Percentiles rank a stretch among this genome's conserved stretches.
Conservation (phyloP, 2,113 vertebrate genomes). For the Gracilinanus agilis region DNA sequence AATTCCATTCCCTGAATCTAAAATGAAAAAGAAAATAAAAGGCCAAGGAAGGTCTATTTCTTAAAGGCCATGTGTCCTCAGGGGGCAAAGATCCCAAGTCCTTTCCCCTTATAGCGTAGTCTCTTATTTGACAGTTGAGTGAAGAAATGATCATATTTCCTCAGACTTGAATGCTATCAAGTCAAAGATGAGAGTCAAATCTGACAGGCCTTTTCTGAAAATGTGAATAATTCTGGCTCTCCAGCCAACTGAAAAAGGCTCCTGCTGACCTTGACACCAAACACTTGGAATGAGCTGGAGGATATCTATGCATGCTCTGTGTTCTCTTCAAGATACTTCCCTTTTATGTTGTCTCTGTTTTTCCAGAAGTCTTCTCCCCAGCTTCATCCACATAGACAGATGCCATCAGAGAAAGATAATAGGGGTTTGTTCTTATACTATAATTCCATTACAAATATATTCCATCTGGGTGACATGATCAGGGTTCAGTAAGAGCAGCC, state of each 20-base stretch:
- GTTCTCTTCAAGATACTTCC: neutral
- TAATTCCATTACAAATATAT: neutral
- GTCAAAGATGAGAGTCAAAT: too few species aligned
- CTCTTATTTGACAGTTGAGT: too few species aligned
- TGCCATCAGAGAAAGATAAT: neutral
- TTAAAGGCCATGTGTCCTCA: neutral
- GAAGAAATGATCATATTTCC: too few species aligned
- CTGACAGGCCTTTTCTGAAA: too few species aligned
- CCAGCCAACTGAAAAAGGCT: neutral
- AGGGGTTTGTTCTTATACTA: neutral
- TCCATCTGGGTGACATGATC: neutral
- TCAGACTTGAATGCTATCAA: too few species aligned
- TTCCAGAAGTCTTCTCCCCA: neutral
- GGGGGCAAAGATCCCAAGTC: neutral
- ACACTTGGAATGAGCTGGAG: neutral
- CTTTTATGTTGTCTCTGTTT: neutral
- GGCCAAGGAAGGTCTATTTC: neutral
- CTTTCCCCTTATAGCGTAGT: too few species aligned
- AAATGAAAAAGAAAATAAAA: neutral
- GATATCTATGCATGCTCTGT: neutral
- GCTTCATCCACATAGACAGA: neutral
- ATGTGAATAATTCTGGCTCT: neutral
- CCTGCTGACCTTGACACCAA: neutral
- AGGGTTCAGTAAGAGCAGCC: neutral
- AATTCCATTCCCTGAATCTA: neutral